Base-by-base conservation (phyloP, 2,797 vertebrate species). In the Anguilla marmorata region DNA sequence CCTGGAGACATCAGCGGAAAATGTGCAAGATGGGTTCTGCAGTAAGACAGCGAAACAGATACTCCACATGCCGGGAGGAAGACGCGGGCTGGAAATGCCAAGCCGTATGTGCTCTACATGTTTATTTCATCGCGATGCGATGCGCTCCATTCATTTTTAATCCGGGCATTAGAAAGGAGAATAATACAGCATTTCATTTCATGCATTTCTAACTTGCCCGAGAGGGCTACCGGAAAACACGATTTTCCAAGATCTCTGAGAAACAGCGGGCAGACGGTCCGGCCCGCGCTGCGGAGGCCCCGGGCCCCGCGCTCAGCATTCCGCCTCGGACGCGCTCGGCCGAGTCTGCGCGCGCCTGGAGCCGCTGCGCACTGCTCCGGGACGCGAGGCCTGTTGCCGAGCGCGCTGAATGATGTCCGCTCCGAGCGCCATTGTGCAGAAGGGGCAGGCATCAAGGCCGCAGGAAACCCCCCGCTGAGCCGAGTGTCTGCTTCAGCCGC, bases 201-300 rank as follows among this genome's bases (percentile, higher is more conserved):
- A 76, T 76, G 27, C 30, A 76, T 76, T 76, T 76, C 72, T 76
- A 69, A 76, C 72, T 76, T 8, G 33, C 72, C 30, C 72, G 33
- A 76, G 72, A 76, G 72, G 72, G 9, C 72, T 3, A 11, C 72
- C 8, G 69, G 12, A 16, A 37, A 37, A 37, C 30, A 37, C 37
- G 2, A 76, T 69, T 76, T 76, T 76, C 30, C 30, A 16, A 37
- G 27, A 37, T 69, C 41, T 76, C 30, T 19, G 33, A 76, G 72
- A 19, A 76, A 76, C 72, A 37, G 37, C 5, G 72, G 27, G 19
- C 72, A 76, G 72, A 76, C 33, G 72, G 11, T 33, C 3, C 11
- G 30, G 72, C 37, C 72, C 27, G 1, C 14, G 11, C 24, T 27
- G 9, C 27, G 27, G 24, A n/a, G 63, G 63, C 63, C n/a, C 24